Evolutionary conservation across 2,888 invertebrate species (phyloP).

Genomic region (Sericinus montela): DNA sequence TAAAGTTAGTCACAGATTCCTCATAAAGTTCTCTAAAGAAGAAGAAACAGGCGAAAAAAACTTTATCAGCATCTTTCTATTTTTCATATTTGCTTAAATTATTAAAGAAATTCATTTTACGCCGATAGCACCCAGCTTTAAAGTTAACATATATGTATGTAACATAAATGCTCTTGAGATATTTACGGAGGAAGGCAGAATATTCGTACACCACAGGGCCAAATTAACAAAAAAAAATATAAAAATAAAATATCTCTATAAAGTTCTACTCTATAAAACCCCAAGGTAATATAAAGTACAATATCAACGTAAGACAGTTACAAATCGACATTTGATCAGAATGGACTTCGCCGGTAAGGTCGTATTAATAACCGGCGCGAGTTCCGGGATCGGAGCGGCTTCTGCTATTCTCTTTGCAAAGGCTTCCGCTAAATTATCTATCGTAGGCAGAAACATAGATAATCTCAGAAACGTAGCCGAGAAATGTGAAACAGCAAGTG

Average conservation of each 20-base stretch:
- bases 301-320: constrained; percentile 23
- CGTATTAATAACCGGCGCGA: constrained; percentile 60
- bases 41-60: too few relatives aligned
- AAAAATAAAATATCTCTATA: neutral
- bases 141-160: too few relatives aligned
- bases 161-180: too few relatives aligned
- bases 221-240: neutral
- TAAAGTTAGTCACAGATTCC: too few relatives aligned
- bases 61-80: too few relatives aligned
- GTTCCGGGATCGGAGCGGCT: constrained; percentile 61
- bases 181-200: too few relatives aligned
- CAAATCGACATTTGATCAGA: constrained; percentile 30
- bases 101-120: too few relatives aligned
- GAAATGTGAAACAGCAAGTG: constrained; percentile 42
- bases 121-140: too few relatives aligned
- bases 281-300: constrained; percentile 8
- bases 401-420: constrained; percentile 53
- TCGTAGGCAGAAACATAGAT: constrained; percentile 51
- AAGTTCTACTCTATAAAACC: constrained; percentile 9
- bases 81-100: too few relatives aligned
- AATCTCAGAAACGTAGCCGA: constrained; percentile 45
- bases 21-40: too few relatives aligned
- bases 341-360: constrained; percentile 62
- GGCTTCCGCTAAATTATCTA: constrained; percentile 41
- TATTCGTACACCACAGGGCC: too few relatives aligned